Base-by-base conservation (phyloP, 2,888 invertebrate genomes). In the Agrenia bidenticulata region DNA sequence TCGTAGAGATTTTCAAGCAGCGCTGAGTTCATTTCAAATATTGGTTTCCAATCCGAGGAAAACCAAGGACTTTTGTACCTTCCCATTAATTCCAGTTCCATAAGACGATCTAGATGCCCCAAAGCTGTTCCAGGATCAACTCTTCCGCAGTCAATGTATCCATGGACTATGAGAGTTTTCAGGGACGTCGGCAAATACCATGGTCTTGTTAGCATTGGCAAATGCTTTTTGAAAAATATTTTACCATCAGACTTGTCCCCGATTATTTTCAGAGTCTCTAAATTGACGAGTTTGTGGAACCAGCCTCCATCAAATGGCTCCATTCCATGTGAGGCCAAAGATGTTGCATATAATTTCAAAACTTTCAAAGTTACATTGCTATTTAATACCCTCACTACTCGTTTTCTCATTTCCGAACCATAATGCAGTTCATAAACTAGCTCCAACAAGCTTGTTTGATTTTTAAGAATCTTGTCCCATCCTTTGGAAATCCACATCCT, bases 261-360 rank as follows among this genome's bases (percentile, higher is more conserved):
- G 9, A 57, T 2, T 17, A 57, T 5, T 23, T 41, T 41, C 56
- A 57, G 39, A 2, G 4, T 2, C 17, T 57, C 23, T 23, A 39
- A 41, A 17, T 41, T 57, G 2, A 37, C 24, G 7, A 57, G 23
- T 4, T 23, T 21, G 21, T 57, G 17, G 7, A 57, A 57, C 56
- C 56, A 57, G 7, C n/a, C 27, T 17, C 55, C 55, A 32, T 55
- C 55, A 55, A 55, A 55, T 7, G 55, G 27, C n/a, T 55, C 55
- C 55, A 55, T 55, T n/a, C 55, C 55, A 55, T 55, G 24, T 9
- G 27, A 55, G 15, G 55, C 27, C 4, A 24, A 26, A 17, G 2
- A 4, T 13, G 7, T 27, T 13, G 27, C 55, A 17, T 55, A 27
- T 5, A 55, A 55, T 17, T 32, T 24, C 13, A 55, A 19, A 9